Conservation (phyloP, 2,888 invertebrate species). For the Sminthurinus aureus region DNA sequence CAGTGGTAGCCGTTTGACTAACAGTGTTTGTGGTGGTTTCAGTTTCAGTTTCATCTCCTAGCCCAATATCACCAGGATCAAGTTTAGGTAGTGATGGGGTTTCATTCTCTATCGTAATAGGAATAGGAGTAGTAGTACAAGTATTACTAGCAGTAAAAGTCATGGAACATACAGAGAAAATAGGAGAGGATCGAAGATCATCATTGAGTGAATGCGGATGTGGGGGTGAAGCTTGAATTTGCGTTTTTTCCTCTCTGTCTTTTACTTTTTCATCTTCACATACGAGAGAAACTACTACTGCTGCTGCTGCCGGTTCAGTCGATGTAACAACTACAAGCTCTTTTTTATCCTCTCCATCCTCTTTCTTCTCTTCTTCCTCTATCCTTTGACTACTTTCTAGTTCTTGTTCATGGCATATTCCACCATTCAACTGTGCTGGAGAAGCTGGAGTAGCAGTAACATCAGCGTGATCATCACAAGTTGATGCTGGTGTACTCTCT, state of each 20-base stretch:
- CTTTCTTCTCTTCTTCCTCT: background rate
- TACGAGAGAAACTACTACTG: slow-evolving; percentile 1
- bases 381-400: background rate
- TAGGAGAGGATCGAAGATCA: slow-evolving; percentile 18
- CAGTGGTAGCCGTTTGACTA: background rate
- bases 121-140: background rate
- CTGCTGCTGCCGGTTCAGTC: slow-evolving; percentile 19
- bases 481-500: too few relatives aligned
- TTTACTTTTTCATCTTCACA: slow-evolving; percentile 38
- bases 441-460: too few relatives aligned
- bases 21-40: background rate
- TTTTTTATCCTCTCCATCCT: slow-evolving; percentile 16
- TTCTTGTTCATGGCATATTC: slow-evolving; percentile 7
- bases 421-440: background rate
- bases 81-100: background rate
- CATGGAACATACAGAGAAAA: background rate
- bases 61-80: background rate
- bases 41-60: background rate
- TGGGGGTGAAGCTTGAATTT: slow-evolving; percentile 41
- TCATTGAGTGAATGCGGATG: slow-evolving; percentile 38
- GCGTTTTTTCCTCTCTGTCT: too few relatives aligned
- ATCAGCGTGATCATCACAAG: too few relatives aligned
- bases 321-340: slow-evolving; percentile 23
- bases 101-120: background rate
- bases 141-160: background rate